Evolutionary conservation across 1,140 invertebrate genomes (phyloP), one percentile per base, ranked within the genome.

Genomic region (Orius insidiosus): DNA sequence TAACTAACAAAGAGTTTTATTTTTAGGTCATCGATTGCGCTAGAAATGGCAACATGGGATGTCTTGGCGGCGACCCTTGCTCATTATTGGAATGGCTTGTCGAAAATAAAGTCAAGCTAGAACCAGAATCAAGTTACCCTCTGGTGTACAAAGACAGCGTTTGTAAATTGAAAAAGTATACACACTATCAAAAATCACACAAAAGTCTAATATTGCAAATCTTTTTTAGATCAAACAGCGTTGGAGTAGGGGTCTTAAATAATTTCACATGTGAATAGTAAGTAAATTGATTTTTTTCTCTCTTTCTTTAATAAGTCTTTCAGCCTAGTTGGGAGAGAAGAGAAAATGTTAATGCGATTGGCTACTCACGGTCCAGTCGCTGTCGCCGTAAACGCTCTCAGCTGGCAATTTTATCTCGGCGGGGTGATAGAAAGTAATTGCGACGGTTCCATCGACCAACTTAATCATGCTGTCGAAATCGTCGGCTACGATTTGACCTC

Each of bases 381-480:
- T 1, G 82, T 74, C 1, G 80, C 80, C 0, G 79, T 89, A 0
- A 88, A 90, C 64, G 85, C 84, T 1, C 65, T 79, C 9, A 76
- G 76, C 1, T 92, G 87, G 87, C 81, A 88, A 58, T 78, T n/a
- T 60, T 90, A 90, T 59, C 65, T 87, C 5, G 84, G 82, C 0
- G 87, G 86, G 1, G 71, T 88, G 31, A 85, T 92, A 56, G 77
- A 85, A 55, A 83, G 71, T 57, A 77, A 87, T 55, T 88, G 85
- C 64, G 71, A 75, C 38, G 69, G 69, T 4, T 61, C 64, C 10
- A 60, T 67, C 2, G 61, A 67, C 10, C 74, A 74, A 54, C 58
- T 77, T 16, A 90, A 90, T 64, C 87, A 90, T 60, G 85, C 85
- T 2, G 82, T 88, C 0, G 74, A 83, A 60, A 75, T 92, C 50